phyloP scores from a whole-genome alignment of 2,797 vertebrate species.

The Antrozous pallidus region DNA sequence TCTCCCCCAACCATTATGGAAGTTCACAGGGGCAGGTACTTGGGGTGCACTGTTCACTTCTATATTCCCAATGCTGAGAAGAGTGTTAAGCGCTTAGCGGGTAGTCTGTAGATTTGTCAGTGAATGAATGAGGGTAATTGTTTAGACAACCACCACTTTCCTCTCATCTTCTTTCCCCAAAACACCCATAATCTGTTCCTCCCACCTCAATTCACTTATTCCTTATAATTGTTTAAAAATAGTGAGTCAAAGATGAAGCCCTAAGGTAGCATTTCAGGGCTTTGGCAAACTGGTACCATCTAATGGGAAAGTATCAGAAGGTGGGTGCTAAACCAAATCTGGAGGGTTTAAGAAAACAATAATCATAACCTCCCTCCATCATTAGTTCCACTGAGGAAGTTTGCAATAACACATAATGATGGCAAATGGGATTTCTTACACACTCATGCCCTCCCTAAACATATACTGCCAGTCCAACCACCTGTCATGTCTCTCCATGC shows the following conservation, averaged over 20 bases:
- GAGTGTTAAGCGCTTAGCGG: neutral
- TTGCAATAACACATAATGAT: neutral
- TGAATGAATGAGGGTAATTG: neutral
- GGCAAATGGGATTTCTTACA: neutral
- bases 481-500: neutral
- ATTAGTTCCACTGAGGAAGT: neutral
- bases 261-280: neutral
- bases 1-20: neutral
- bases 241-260: neutral
- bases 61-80: neutral
- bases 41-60: neutral
- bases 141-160: neutral
- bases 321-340: neutral
- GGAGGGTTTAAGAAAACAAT: neutral
- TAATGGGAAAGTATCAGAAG: constrained; percentile 47
- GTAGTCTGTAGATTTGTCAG: neutral
- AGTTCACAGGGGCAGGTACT: neutral
- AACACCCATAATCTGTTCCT: neutral
- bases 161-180: neutral
- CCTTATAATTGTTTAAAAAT: neutral
- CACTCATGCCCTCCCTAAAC: neutral
- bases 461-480: no score
- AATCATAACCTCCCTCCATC: neutral
- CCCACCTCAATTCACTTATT: neutral
- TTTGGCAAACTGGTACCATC: constrained; percentile 41